These are phyloP conservation scores for Drosophila nigrodunni DNA, from an alignment of 1,140 invertebrate genomes.

Conservation along the genomic window DNA sequence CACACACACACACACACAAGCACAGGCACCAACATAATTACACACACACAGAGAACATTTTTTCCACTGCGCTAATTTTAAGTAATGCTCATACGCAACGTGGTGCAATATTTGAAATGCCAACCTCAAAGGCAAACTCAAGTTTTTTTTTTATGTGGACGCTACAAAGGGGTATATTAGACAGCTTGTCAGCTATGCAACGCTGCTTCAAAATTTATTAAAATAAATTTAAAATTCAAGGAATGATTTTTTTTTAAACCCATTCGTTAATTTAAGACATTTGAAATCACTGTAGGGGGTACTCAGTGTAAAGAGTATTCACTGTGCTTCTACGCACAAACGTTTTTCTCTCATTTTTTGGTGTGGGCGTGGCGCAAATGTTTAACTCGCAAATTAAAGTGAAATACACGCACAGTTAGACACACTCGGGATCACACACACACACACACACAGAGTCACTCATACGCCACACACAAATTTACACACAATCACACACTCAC, in stretches of 20 bases:
- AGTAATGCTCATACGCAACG: slow-evolving; percentile 76
- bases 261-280: too few species aligned
- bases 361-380: slow-evolving; percentile 32
- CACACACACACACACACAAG: slow-evolving; percentile 26
- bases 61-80: slow-evolving; percentile 64
- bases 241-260: too few species aligned
- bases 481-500: too few species aligned
- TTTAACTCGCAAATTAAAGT: slow-evolving; percentile 44
- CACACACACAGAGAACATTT: slow-evolving; percentile 24
- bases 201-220: too few species aligned
- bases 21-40: slow-evolving; percentile 5
- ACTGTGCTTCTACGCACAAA: neutral
- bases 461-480: neutral
- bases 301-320: neutral
- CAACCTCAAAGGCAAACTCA: slow-evolving; percentile 65
- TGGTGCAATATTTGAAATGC: slow-evolving; percentile 42
- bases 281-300: too few species aligned
- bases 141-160: slow-evolving; percentile 32
- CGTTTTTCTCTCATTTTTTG: neutral
- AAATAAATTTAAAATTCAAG: too few species aligned
- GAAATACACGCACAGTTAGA: slow-evolving; percentile 16
- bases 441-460: neutral
- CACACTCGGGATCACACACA: neutral
- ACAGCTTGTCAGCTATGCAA: neutral
- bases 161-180: neutral